These are phyloP conservation scores for Corythucha ciliata DNA, from an alignment of 2,888 invertebrate species.

Conservation along the genomic window DNA sequence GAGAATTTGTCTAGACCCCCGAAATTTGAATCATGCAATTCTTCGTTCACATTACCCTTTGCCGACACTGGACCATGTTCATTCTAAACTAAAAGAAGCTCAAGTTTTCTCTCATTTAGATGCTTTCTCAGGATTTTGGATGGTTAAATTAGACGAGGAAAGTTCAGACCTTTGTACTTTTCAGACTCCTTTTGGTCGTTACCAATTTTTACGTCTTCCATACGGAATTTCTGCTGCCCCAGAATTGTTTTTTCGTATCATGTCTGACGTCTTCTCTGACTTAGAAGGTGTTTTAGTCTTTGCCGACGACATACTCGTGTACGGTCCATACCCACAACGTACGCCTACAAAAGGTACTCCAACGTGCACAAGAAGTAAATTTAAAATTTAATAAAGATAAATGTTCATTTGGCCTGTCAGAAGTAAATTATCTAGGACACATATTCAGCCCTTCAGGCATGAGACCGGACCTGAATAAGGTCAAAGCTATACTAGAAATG, in stretches of 20 bases:
- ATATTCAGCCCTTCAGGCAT: not conserved
- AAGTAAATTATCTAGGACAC: not conserved
- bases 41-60: conserved; percentile 1
- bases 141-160: not conserved
- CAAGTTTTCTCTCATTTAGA: conserved; percentile 2
- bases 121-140: conserved; percentile 10
- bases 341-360: conserved; percentile 3
- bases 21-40: conserved; percentile 10
- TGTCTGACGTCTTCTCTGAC: not conserved
- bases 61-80: conserved; percentile 10
- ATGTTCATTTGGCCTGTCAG: not conserved
- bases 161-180: conserved; percentile 7
- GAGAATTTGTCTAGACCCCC: conserved; percentile 8
- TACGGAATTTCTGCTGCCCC: conserved; percentile 5
- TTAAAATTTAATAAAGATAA: conserved; percentile 13
- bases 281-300: conserved; percentile 10
- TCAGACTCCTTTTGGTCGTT: conserved; percentile 10
- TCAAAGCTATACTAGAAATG: conserved; percentile 27
- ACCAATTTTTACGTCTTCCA: conserved; percentile 10
- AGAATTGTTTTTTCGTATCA: conserved; percentile 7
- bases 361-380: not conserved
- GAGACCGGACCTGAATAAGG: not conserved
- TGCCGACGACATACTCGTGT: conserved; percentile 9
- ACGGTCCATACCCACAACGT: not conserved
- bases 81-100: conserved; percentile 2